Percentiles rank a stretch among this genome's conserved stretches.
Conservation (phyloP, 2,888 invertebrate genomes). For the Dioctria rufipes region DNA sequence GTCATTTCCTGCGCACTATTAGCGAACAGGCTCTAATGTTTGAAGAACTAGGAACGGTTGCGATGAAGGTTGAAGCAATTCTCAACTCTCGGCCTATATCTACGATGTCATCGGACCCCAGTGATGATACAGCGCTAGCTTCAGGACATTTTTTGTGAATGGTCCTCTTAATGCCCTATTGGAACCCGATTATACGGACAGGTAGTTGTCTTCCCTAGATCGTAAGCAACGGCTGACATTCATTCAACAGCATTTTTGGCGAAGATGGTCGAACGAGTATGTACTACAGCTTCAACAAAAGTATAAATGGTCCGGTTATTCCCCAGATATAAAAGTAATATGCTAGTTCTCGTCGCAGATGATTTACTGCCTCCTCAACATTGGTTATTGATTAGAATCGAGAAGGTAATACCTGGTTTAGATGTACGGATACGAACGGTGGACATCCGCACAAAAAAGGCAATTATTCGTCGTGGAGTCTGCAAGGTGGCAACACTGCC, state of each 20-base stretch:
- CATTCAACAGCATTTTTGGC: constrained; percentile 8
- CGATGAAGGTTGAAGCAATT: constrained; percentile 59
- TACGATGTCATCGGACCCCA: constrained; percentile 52
- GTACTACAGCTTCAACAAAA: not conserved
- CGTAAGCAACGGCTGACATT: too few species aligned
- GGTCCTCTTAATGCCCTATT: too few species aligned
- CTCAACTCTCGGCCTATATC: constrained; percentile 62
- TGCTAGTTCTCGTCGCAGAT: not conserved
- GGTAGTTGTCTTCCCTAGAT: too few species aligned
- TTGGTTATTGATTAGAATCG: not conserved
- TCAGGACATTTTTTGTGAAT: constrained; percentile 47
- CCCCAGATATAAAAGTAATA: not conserved
- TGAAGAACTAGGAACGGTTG: constrained; percentile 62
- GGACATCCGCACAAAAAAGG: not conserved
- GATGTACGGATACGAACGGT: not conserved
- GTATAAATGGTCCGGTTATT: not conserved
- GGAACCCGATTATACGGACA: too few species aligned
- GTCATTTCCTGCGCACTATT: constrained; percentile 61
- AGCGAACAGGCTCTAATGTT: constrained; percentile 60
- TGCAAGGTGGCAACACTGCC: too few species aligned
- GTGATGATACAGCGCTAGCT: too few species aligned
- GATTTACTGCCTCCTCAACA: not conserved
- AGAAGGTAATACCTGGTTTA: not conserved
- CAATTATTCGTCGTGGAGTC: too few species aligned
- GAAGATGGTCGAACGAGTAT: constrained; percentile 2